Conservation (phyloP, 2,113 vertebrate genomes). For the Hylia prasina region DNA sequence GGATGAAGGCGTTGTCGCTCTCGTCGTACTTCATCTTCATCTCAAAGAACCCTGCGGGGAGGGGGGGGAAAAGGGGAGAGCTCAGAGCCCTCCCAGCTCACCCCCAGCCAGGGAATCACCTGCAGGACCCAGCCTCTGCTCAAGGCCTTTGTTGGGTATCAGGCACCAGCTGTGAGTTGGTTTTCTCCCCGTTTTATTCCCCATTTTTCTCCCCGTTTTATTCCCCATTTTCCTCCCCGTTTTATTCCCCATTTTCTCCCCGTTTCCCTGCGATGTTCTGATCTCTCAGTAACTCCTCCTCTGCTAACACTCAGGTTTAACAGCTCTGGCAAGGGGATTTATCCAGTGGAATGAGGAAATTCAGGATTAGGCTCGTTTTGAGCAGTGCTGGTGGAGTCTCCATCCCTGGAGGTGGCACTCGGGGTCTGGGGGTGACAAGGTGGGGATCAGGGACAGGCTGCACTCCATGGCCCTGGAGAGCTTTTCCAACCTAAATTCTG, state of each 20-base stretch:
- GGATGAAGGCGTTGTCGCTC: neutral
- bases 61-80: neutral
- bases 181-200: neutral
- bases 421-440: neutral
- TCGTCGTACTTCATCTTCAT: neutral
- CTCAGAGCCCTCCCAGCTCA: neutral
- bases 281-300: neutral
- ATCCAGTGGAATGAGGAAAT: neutral
- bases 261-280: neutral
- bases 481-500: neutral
- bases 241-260: neutral
- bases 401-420: neutral
- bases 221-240: neutral
- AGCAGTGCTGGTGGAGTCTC: neutral
- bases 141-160: neutral
- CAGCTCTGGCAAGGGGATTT: neutral
- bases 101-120: neutral
- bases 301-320: neutral
- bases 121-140: neutral
- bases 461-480: neutral
- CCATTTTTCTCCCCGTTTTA: fast-evolving
- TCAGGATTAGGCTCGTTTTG: neutral
- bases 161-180: neutral
- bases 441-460: neutral
- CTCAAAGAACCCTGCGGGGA: neutral